Conservation (phyloP, 2,888 invertebrate species). For the Drosophila neotestacea region DNA sequence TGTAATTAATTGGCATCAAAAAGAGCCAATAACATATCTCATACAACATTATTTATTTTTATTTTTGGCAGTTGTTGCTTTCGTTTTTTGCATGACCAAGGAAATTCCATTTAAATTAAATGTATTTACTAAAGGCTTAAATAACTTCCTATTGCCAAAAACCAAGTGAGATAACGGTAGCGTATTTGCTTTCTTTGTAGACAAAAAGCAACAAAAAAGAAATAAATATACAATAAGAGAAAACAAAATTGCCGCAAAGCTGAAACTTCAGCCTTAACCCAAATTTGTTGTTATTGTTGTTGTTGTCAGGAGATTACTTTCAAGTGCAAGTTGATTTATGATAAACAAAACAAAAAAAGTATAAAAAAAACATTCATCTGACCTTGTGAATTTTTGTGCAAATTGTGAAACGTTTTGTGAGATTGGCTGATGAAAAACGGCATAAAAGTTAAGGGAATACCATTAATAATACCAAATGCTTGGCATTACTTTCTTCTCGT, state of each 20-base stretch:
- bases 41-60: conserved; percentile 7
- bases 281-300: conserved; percentile 52
- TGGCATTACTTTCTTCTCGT: not conserved
- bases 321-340: conserved; percentile 68
- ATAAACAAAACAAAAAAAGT: conserved; percentile 35
- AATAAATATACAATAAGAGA: conserved; percentile 14
- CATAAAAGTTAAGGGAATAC: conserved; percentile 24
- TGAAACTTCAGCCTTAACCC: conserved; percentile 69
- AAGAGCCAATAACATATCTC: conserved; percentile 10
- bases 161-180: conserved; percentile 47
- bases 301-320: conserved; percentile 64
- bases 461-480: conserved; percentile 26
- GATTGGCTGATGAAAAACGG: conserved; percentile 27
- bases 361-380: conserved; percentile 16
- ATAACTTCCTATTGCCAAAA: conserved; percentile 24
- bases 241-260: conserved; percentile 39
- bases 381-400: conserved; percentile 42
- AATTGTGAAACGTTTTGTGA: conserved; percentile 32
- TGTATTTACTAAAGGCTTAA: conserved; percentile 37
- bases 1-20: conserved; percentile 45
- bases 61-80: not conserved
- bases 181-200: conserved; percentile 55
- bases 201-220: conserved; percentile 14
- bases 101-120: conserved; percentile 17
- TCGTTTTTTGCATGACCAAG: not conserved